phyloP scores from a whole-genome alignment of 2,113 vertebrate species.

The Chascanopsetta lugubris region DNA sequence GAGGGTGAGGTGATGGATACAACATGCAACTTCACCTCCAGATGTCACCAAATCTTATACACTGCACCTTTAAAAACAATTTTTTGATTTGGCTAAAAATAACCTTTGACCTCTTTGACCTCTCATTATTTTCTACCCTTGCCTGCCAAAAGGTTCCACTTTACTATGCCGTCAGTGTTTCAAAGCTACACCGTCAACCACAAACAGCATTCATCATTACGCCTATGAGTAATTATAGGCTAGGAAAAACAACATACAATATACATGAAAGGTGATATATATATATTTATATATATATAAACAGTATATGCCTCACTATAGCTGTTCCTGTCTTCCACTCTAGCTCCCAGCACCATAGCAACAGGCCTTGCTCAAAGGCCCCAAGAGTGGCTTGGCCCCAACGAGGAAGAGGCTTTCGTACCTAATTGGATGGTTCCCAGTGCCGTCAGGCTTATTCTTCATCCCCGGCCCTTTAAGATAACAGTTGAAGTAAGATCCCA shows the following conservation, averaged over 20 bases:
- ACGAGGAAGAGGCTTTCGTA: constrained; percentile 36
- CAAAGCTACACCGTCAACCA: neutral
- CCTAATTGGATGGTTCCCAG: constrained; percentile 61
- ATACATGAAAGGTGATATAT: constrained; percentile 14
- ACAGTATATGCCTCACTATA: constrained; percentile 4
- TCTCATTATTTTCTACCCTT: constrained; percentile 15
- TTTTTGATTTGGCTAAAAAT: constrained; percentile 38
- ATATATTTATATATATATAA: too few species aligned
- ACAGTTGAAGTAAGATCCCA: constrained; percentile 25
- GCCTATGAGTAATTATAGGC: neutral
- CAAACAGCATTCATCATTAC: constrained; percentile 4
- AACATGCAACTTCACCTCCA: too few species aligned
- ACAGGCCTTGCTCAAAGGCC: constrained; percentile 64
- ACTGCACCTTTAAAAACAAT: constrained; percentile 16
- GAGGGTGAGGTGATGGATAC: too few species aligned
- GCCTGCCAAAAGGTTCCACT: constrained; percentile 11
- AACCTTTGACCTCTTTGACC: constrained; percentile 28
- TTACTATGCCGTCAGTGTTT: constrained; percentile 4
- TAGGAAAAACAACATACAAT: constrained; percentile 1
- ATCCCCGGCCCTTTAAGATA: constrained; percentile 21
- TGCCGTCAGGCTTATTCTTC: constrained; percentile 25
- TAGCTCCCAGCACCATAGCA: constrained; percentile 62
- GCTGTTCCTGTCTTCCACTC: constrained; percentile 34
- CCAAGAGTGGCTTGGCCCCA: constrained; percentile 52
- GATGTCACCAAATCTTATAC: too few species aligned